Evolutionary conservation across 2,797 vertebrate species (phyloP).

Genomic region (Anguilla megastoma): DNA sequence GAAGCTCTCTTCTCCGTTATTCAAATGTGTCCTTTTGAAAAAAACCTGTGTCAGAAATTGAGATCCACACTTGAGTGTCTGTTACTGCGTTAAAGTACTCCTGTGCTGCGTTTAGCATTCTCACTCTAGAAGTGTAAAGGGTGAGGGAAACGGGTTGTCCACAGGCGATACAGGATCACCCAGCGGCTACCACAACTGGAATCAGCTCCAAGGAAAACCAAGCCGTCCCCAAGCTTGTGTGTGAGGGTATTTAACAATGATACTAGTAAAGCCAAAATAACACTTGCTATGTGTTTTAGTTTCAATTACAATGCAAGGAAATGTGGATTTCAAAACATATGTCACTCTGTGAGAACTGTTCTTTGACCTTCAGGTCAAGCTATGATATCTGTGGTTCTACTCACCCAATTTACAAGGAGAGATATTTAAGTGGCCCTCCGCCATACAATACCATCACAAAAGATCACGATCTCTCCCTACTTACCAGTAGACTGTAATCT

Average conservation of each 20-base stretch:
- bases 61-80: background rate
- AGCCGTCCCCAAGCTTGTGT: background rate
- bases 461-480: slow-evolving; percentile 37
- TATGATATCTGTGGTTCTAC: background rate
- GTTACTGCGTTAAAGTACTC: background rate
- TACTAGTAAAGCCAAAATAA: background rate
- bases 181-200: background rate
- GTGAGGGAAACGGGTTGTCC: background rate
- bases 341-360: background rate
- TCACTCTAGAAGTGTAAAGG: background rate
- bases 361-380: background rate
- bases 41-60: background rate
- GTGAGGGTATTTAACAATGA: background rate
- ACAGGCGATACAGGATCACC: background rate
- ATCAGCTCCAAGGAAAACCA: background rate
- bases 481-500: slow-evolving; percentile 79
- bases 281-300: background rate
- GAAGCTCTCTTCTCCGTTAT: background rate
- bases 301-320: background rate
- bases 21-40: background rate
- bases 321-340: background rate
- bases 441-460: background rate
- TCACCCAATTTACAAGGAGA: background rate
- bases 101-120: background rate
- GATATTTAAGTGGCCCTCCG: background rate